Percentiles rank a stretch among this genome's conserved stretches.
phyloP scores from a whole-genome alignment of 53 echinoderm and acorn worm species.

The Crossaster papposus region DNA sequence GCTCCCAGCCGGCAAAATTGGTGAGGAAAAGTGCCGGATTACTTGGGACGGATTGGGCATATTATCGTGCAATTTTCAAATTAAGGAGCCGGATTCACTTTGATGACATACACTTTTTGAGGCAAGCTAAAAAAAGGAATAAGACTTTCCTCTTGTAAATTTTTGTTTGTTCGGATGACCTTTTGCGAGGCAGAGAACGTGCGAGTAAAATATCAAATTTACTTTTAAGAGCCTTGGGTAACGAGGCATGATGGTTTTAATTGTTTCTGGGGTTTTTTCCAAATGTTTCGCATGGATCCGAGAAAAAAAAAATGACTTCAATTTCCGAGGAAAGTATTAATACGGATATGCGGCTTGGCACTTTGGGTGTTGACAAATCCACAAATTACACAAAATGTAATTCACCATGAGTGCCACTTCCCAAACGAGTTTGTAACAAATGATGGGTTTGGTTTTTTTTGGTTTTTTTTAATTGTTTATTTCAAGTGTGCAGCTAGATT shows the following conservation, averaged over 20 bases:
- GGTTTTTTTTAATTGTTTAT: not conserved
- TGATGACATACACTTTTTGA: slow-evolving; percentile 48
- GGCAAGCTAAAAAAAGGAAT: slow-evolving; percentile 19
- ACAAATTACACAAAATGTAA: not conserved
- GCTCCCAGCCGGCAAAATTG: slow-evolving; percentile 54
- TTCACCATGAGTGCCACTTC: not conserved
- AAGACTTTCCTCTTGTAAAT: not conserved
- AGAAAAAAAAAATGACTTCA: not conserved
- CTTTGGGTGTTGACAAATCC: not conserved
- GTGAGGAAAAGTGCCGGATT: slow-evolving; percentile 58
- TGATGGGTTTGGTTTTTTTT: not conserved
- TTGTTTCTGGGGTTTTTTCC: not conserved
- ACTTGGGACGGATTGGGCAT: slow-evolving; percentile 59
- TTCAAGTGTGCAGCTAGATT: not conserved
- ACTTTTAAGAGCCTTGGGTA: not conserved
- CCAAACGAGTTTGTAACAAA: not conserved
- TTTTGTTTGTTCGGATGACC: slow-evolving; percentile 21
- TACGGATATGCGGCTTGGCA: not conserved
- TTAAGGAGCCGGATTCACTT: slow-evolving; percentile 51
- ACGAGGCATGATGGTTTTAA: not conserved
- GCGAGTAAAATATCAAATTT: not conserved
- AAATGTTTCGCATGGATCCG: not conserved
- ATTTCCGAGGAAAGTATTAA: not conserved
- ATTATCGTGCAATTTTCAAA: slow-evolving; percentile 66
- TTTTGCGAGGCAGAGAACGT: slow-evolving; percentile 12